A percentile compares a stretch with the other conserved stretches of the same genome.
These are phyloP conservation scores for Hirudo medicinalis DNA, from an alignment of 1,140 invertebrate genomes.

Conservation along the genomic window DNA sequence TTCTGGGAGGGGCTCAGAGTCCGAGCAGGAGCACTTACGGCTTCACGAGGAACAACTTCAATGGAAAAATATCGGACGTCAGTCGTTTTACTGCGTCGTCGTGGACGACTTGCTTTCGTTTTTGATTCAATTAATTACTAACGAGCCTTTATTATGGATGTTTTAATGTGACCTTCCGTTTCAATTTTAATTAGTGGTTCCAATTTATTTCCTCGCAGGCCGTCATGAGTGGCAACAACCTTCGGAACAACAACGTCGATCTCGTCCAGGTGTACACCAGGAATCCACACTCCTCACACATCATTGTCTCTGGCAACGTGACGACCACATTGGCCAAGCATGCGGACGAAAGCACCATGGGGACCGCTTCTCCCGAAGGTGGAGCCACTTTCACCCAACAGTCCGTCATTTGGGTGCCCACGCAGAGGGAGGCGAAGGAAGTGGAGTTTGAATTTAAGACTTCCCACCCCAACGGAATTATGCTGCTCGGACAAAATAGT, in stretches of 20 bases:
- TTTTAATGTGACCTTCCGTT: too few relatives aligned
- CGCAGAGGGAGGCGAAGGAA: constrained; percentile 1
- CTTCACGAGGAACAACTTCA: background rate
- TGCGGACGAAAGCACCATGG: background rate
- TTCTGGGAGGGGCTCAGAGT: background rate
- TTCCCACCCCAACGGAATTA: constrained; percentile 57
- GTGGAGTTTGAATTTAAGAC: constrained; percentile 30
- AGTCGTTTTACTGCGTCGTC: background rate
- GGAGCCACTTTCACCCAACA: constrained; percentile 24
- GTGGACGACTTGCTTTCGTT: background rate
- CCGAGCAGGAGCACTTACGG: constrained; percentile 5
- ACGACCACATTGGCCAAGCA: background rate
- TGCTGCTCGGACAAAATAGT: constrained; percentile 83
- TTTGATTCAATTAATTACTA: too few relatives aligned
- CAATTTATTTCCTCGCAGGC: constrained; percentile 2
- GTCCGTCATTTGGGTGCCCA: constrained; percentile 20
- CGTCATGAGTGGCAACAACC: constrained; percentile 13
- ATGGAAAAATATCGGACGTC: background rate
- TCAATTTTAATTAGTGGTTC: background rate
- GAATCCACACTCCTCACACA: background rate
- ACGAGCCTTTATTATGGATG: too few relatives aligned
- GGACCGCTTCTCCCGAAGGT: background rate
- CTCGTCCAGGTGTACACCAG: constrained; percentile 12
- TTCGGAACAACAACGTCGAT: constrained; percentile 8
- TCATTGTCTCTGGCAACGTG: constrained; percentile 14